A percentile compares a stretch with the other conserved stretches of the same genome.
phyloP scores from a whole-genome alignment of 2,888 invertebrate species.

The Nemoura dubitans region DNA sequence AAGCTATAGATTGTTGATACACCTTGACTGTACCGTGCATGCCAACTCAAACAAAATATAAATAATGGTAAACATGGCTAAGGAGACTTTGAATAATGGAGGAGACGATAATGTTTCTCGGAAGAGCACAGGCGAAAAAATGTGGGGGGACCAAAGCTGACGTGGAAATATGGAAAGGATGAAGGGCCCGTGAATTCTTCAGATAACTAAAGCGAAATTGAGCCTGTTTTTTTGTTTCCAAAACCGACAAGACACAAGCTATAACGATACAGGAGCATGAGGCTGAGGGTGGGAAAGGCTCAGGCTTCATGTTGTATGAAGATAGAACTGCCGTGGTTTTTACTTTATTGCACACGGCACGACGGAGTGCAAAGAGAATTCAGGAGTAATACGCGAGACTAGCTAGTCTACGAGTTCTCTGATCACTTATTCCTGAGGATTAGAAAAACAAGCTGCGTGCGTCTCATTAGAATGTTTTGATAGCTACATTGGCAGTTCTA shows the following conservation, averaged over 20 bases:
- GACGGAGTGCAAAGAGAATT: background rate
- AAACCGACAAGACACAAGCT: background rate
- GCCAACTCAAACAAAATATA: background rate
- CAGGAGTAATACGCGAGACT: background rate
- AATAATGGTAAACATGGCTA: background rate
- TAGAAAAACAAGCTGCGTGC: background rate
- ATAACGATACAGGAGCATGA: background rate
- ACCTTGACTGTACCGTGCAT: background rate
- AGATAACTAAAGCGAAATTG: constrained; percentile 3
- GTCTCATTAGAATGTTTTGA: background rate
- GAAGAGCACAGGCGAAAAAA: background rate
- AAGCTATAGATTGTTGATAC: background rate
- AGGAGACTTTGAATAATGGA: constrained; percentile 22
- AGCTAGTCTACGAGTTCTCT: background rate
- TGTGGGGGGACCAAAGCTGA: background rate
- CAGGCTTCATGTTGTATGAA: too few species aligned
- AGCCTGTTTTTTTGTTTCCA: background rate
- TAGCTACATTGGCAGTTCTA: too few species aligned
- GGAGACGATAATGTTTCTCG: background rate
- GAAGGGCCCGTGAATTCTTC: background rate
- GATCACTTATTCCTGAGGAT: background rate
- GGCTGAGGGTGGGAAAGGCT: too few species aligned
- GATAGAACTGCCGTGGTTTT: background rate
- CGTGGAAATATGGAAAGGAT: constrained; percentile 5
- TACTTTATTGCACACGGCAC: background rate